These are phyloP conservation scores for Rhinoptilus africanus DNA, from an alignment of 2,113 vertebrate genomes.

Conservation along the genomic window DNA sequence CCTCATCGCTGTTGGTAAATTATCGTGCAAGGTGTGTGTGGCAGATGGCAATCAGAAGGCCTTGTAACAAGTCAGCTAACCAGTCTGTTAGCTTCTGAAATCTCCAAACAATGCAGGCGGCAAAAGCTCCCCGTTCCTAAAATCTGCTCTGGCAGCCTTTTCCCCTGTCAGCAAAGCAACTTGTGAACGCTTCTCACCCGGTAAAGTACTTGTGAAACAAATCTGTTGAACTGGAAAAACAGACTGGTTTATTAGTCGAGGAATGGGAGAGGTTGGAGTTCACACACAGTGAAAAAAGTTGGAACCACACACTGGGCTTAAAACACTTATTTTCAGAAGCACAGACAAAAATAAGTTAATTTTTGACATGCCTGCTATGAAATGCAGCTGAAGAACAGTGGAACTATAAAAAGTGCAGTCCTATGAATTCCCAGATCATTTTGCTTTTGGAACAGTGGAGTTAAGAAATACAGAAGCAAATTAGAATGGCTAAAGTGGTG, in stretches of 20 bases:
- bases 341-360: neutral
- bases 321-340: neutral
- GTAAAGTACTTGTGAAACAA: neutral
- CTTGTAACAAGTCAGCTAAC: neutral
- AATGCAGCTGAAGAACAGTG: neutral
- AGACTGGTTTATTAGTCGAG: neutral
- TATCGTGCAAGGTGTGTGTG: neutral
- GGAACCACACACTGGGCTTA: neutral
- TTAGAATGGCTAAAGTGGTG: neutral
- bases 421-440: neutral
- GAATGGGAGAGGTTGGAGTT: neutral
- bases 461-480: neutral
- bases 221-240: neutral
- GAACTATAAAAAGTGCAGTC: neutral
- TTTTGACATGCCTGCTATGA: neutral
- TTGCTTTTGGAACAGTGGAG: neutral
- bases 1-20: neutral
- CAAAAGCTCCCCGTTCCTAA: neutral
- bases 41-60: neutral
- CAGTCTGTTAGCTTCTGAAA: neutral
- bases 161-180: neutral
- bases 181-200: neutral
- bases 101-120: neutral
- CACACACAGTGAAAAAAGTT: neutral
- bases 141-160: constrained; percentile 12